Evolutionary conservation across 2,888 invertebrate species (phyloP).

Genomic region (Caenorhabditis sinica): DNA sequence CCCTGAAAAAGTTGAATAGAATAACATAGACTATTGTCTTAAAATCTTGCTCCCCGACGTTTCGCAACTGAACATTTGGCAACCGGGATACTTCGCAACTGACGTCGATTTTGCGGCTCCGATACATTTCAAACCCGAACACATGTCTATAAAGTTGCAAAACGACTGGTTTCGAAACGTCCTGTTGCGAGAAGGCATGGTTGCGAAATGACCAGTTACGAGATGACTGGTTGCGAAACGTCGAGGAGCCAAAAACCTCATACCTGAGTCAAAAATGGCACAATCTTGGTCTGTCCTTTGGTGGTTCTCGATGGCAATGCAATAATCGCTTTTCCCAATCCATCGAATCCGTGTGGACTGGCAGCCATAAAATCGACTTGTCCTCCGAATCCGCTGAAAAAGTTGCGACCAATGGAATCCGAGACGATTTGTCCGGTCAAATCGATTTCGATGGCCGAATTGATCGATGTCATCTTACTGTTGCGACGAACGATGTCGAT

Average conservation of each 20-base stretch:
- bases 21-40: no score
- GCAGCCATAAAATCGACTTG: slow-evolving; percentile 96
- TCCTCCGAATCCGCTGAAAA: slow-evolving; percentile 91
- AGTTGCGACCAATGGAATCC: slow-evolving; percentile 92
- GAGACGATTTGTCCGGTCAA: slow-evolving; percentile 94
- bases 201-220: no score
- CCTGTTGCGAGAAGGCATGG: no score
- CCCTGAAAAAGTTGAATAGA: slow-evolving; percentile 87
- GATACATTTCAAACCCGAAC: no score
- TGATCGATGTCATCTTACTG: slow-evolving; percentile 92
- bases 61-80: no score
- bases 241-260: no score
- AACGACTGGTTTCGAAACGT: no score
- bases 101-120: no score
- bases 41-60: no score
- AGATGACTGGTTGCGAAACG: no score
- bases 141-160: no score
- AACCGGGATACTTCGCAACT: no score
- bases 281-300: slow-evolving; percentile 91
- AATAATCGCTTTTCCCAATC: slow-evolving; percentile 91
- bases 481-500: slow-evolving; percentile 87
- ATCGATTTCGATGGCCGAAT: slow-evolving; percentile 96
- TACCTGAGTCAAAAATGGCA: slow-evolving; percentile 89
- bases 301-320: slow-evolving; percentile 91
- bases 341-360: slow-evolving; percentile 91